Evolutionary conservation across 2,888 invertebrate genomes (phyloP), one percentile per base, ranked within the genome.

Genomic region (Heteromurus nitidus): DNA sequence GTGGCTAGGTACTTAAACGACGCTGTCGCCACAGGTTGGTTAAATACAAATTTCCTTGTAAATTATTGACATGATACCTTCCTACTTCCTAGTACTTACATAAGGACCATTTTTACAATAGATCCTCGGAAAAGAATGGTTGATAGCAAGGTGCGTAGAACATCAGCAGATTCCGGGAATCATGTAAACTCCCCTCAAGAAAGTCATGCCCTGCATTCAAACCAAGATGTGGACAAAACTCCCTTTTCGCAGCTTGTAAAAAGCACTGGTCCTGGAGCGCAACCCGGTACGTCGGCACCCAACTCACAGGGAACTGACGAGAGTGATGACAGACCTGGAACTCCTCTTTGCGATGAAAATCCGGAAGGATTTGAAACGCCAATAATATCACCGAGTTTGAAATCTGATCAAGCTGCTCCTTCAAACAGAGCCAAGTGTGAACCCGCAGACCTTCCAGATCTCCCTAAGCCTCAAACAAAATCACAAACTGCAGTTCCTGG

Each of bases 271-370:
- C 44, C 68, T n/a, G 50, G 9, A 13, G 53, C 69, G 28, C 80
- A 67, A 65, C 73, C 84, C 31, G 53, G 77, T n/a, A 47, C 83
- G 11, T 62, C 60, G 24, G 47, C 77, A 24, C 42, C 76, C 18
- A 72, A 73, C 31, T 74, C 81, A 86, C 90, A 90, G 85, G 91
- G 91, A 76, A 91, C 91, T 42, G 92, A 92, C 86, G 92, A 92
- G 88, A 91, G 92, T 73, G 92, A 92, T 60, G 94, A 94, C 83
- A 91, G 96, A 77, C 95, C 95, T 1, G 96, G 96, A 64, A 96
- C 96, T 16, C 95, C 95, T 1, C 90, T 95, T 74, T 94, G 94
- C 88, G 95, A 95, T 89, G 95, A 95, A 88, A 90, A 93, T 65
- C 95, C 94, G 1, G 95, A 95, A 88, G 92, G 92, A 88, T 91